These are phyloP conservation scores for Stegodyphus dumicola DNA, from an alignment of 1,140 invertebrate species.

Conservation along the genomic window DNA sequence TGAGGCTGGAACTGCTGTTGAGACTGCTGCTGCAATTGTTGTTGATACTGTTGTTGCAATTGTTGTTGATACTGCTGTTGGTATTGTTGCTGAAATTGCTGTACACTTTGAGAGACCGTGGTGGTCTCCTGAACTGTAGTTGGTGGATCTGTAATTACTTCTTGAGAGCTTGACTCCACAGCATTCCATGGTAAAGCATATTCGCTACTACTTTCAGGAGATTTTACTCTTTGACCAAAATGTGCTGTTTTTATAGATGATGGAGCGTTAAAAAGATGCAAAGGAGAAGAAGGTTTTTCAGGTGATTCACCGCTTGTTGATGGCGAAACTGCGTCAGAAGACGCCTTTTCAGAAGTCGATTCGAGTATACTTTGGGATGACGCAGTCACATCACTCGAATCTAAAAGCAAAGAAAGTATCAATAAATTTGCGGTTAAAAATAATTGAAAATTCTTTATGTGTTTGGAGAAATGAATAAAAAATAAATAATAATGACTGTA, in stretches of 20 bases:
- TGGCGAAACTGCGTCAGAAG: background rate
- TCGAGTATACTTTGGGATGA: background rate
- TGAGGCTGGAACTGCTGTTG: background rate
- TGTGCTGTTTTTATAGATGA: conserved; percentile 41
- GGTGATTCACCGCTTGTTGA: background rate
- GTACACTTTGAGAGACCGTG: background rate
- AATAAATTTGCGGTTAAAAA: no score
- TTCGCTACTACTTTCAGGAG: conserved; percentile 26
- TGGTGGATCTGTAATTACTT: background rate
- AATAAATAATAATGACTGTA: no score
- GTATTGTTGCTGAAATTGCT: conserved; percentile 5
- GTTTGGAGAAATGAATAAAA: no score
- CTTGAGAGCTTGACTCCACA: background rate
- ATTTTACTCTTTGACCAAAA: conserved; percentile 16
- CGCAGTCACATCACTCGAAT: background rate
- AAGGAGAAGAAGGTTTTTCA: conserved; percentile 2
- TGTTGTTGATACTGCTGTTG: background rate
- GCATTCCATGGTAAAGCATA: conserved; percentile 28
- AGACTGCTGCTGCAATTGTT: background rate
- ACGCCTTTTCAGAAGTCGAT: background rate
- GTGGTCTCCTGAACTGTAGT: background rate
- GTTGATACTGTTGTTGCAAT: background rate
- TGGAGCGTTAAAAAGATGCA: conserved; percentile 19
- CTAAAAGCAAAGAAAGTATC: background rate
- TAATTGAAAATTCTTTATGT: no score